phyloP scores from a whole-genome alignment of 2,888 invertebrate genomes.

The Drosophila leonis region DNA sequence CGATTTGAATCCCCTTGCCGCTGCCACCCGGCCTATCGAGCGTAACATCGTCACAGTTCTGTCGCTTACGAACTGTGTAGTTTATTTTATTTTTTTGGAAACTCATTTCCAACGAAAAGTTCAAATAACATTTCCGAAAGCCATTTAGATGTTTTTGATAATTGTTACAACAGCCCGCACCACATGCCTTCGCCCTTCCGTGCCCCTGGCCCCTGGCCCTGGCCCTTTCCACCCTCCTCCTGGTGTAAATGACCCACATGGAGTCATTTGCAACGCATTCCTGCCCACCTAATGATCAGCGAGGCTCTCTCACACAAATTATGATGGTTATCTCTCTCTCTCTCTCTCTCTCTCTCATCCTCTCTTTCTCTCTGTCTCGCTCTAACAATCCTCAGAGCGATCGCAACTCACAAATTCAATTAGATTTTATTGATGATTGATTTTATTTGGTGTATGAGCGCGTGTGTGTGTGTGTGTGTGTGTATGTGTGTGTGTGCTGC shows the following conservation, averaged over 20 bases:
- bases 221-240: constrained; percentile 26
- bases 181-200: constrained; percentile 18
- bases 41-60: constrained; percentile 37
- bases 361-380: background rate
- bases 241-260: constrained; percentile 72
- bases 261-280: constrained; percentile 71
- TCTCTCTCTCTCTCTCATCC: background rate
- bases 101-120: constrained; percentile 56
- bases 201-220: background rate
- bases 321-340: constrained; percentile 43
- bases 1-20: constrained; percentile 14
- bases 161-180: constrained; percentile 63
- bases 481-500: constrained; percentile 4
- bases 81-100: constrained; percentile 23
- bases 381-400: constrained; percentile 28
- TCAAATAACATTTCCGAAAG: constrained; percentile 75
- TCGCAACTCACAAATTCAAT: constrained; percentile 72
- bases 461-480: background rate
- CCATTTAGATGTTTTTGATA: constrained; percentile 76
- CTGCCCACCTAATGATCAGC: constrained; percentile 50
- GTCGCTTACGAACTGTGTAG: constrained; percentile 28
- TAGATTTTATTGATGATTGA: constrained; percentile 81
- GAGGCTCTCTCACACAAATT: constrained; percentile 50
- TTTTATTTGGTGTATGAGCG: constrained; percentile 44
- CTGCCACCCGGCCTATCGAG: background rate